phyloP scores from a whole-genome alignment of 1,140 invertebrate species.

The Drosophila funebris region DNA sequence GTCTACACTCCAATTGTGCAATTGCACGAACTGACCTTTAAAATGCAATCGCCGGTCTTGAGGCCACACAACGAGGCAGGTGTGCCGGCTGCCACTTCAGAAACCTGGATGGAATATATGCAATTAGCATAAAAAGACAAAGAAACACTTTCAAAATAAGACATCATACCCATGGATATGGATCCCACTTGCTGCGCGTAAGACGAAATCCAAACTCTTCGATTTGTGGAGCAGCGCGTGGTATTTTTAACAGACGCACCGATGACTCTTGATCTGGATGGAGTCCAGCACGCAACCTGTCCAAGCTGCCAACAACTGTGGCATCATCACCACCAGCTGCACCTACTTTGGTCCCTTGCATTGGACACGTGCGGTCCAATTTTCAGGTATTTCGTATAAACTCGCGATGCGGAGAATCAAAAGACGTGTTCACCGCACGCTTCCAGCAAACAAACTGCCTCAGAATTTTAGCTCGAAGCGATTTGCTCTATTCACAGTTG shows the following conservation, averaged over 20 bases:
- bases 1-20: not conserved
- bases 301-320: too few relatives aligned
- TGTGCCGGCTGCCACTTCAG: constrained; percentile 84
- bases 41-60: constrained; percentile 86
- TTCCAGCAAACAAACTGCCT: constrained; percentile 55
- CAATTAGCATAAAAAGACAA: constrained; percentile 39
- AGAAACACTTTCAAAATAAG: constrained; percentile 23
- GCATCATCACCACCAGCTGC: not conserved
- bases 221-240: constrained; percentile 64
- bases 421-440: constrained; percentile 61
- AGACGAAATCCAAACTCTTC: constrained; percentile 87
- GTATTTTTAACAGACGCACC: constrained; percentile 78
- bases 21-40: constrained; percentile 83
- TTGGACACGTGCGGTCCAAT: constrained; percentile 26
- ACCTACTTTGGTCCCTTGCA: constrained; percentile 3
- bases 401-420: constrained; percentile 3
- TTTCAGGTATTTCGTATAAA: constrained; percentile 10
- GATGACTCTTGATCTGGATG: constrained; percentile 29
- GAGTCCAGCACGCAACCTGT: too few relatives aligned
- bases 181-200: constrained; percentile 88
- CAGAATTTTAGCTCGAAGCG: constrained; percentile 38
- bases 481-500: constrained; percentile 13
- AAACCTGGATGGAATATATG: constrained; percentile 75
- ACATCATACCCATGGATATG: constrained; percentile 87
- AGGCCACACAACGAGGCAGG: constrained; percentile 84